Percentiles rank a stretch among this genome's conserved stretches.
Conservation (phyloP, 2,888 invertebrate species). For the Meganola albula region DNA sequence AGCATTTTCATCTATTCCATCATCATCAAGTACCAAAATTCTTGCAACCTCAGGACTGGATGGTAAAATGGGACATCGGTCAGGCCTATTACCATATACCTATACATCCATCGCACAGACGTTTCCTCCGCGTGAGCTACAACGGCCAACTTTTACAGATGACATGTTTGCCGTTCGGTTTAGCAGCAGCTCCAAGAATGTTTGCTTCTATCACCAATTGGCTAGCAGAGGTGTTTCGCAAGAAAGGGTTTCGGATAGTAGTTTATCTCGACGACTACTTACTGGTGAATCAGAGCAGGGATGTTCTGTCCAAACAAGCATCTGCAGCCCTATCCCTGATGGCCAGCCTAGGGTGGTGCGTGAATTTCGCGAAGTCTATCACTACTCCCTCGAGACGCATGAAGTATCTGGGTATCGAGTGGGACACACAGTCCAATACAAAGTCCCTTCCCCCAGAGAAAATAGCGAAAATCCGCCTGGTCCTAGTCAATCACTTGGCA, state of each 20-base stretch:
- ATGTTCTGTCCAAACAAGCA: no score
- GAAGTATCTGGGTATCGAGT: no score
- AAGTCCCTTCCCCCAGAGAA: no score
- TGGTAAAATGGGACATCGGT: conserved; percentile 1
- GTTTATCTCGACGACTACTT: neutral
- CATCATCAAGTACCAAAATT: neutral
- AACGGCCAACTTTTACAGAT: neutral
- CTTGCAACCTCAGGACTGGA: neutral
- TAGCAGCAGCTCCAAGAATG: neutral
- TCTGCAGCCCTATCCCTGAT: no score
- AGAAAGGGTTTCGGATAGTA: neutral
- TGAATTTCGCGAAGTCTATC: no score
- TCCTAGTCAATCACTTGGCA: no score
- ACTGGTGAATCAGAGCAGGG: neutral
- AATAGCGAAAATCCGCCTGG: no score
- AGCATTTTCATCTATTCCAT: neutral
- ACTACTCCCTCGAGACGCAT: no score
- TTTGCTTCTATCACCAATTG: neutral
- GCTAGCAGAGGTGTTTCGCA: neutral
- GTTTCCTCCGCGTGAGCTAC: neutral
- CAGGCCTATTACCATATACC: conserved; percentile 2
- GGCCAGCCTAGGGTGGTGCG: no score
- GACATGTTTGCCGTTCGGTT: neutral
- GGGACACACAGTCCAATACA: no score
- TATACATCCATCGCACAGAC: neutral